Conservation (phyloP, 2,113 vertebrate species). For the Nettapus auritus region DNA sequence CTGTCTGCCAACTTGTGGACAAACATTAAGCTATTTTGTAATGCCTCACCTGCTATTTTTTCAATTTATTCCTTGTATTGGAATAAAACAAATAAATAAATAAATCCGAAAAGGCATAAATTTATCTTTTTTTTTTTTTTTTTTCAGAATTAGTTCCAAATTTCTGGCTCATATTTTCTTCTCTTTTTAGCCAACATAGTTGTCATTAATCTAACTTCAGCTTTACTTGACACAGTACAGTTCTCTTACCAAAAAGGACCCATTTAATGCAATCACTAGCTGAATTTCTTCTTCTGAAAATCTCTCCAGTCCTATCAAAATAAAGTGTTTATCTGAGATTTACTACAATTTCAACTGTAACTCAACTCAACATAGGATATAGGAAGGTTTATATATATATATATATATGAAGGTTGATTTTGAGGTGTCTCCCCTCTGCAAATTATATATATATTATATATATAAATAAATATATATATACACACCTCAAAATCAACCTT, state of each 20-base stretch:
- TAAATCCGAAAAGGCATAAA: neutral
- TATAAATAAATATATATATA: no score
- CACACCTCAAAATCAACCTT: neutral
- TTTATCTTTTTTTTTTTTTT: neutral
- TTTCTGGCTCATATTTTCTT: neutral
- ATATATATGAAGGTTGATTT: no score
- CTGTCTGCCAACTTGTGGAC: neutral
- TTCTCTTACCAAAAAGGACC: neutral
- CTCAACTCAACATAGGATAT: no score
- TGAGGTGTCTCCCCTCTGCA: no score
- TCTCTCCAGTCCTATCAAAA: neutral
- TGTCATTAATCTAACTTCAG: neutral
- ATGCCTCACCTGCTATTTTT: neutral
- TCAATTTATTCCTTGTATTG: neutral
- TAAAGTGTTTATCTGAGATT: neutral
- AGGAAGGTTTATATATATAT: no score
- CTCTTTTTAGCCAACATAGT: neutral
- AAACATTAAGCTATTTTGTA: neutral
- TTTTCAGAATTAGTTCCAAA: neutral
- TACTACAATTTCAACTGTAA: neutral
- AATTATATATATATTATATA: no score
- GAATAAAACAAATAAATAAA: neutral
- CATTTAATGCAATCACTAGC: neutral
- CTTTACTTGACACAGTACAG: neutral
- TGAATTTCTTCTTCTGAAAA: neutral